Base-by-base conservation (phyloP, 2,888 invertebrate species). In the Drosophila gaucha region DNA sequence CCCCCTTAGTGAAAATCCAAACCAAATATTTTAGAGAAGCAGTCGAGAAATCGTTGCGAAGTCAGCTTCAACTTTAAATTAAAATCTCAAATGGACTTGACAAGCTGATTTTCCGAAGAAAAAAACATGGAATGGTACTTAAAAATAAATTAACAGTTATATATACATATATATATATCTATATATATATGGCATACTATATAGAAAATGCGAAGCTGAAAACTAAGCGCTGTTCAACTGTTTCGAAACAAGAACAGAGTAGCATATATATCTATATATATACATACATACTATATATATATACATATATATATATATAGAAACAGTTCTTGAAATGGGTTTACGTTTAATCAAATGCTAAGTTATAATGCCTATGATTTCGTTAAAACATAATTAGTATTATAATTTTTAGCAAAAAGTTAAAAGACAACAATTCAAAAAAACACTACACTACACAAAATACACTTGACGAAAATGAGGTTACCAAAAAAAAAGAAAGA, bases 311-410 rank as follows among this genome's bases (percentile, higher is more conserved):
- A 56, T 20, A 57, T 50, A 64, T 63, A 64, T 60, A 51, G 44
- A 35, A 60, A 16, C 52, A 50, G 30, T 56, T 63, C 41, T 59
- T 59, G 55, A 50, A 62, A 75, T 67, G 65, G 52, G 85, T 85
- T 88, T 85, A 85, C 76, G 73, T 82, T 79, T 60, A 82, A 85
- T 75, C 35, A 85, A 82, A 80, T 79, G 43, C 74, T 86, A 67
- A 73, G 82, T 86, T 87, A 52, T 9, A 9, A 28, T 36, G 22
- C 41, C 31, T 62, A 52, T 77, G 9, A 80, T 80, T 80, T 83
- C 14, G 30, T 50, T 69, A 62, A 47, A 55, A 43, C 56, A 51
- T 20, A 59, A 41, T 52, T 73, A 74, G 64, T 46, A 24, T 44
- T 64, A 63, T 69, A 31, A 49, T 67, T 80, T 41, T 62, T 31